Base-by-base conservation (phyloP, 2,797 vertebrate genomes). In the Alosa sapidissima region DNA sequence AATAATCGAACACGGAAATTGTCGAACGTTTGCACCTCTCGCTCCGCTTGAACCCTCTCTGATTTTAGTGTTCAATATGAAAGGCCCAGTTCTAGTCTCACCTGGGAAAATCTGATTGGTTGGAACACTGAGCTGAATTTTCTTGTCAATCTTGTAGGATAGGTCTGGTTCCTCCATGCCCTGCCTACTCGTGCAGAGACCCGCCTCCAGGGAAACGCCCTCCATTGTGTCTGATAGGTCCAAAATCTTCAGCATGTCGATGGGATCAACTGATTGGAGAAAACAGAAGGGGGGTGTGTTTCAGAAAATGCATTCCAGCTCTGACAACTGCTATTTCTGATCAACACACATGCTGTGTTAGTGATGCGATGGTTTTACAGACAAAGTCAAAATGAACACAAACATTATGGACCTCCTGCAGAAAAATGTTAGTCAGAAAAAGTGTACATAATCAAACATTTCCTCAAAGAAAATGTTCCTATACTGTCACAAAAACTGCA, bases 101-200 rank as follows among this genome's bases (percentile, higher is more conserved):
- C 97, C 94, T 8, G 96, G 97, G 86, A 97, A 97, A 47, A 98
- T 95, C 55, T 96, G 95, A 48, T 85, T 89, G 0, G 97, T 97
- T 81, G 97, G 96, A 0, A 92, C 92, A 0, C 95, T 96, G 54
- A 97, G 92, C 8, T 93, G 93, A 62, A 95, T 96, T 91, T 94
- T 92, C 87, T 94, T 96, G 89, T 95, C 91, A 62, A 98, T 93
- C 49, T 92, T 94, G 89, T 95, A 97, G 19, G 97, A 96, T 0
- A 96, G 92, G 87, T 98, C 96, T 0, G 96, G 94, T 83, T 94
- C 94, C 7, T 95, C 93, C 13, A 87, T 47, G 48, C 93, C 96
- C 7, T 83, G 89, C 83, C 96, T 93, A 85, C 92, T 95, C 24
- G 93, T 94, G 83, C 97, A 98, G 60, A 98, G 91, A 13, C 97